Conservation (phyloP, 2,113 vertebrate species). For the Lagenorhynchus albirostris region DNA sequence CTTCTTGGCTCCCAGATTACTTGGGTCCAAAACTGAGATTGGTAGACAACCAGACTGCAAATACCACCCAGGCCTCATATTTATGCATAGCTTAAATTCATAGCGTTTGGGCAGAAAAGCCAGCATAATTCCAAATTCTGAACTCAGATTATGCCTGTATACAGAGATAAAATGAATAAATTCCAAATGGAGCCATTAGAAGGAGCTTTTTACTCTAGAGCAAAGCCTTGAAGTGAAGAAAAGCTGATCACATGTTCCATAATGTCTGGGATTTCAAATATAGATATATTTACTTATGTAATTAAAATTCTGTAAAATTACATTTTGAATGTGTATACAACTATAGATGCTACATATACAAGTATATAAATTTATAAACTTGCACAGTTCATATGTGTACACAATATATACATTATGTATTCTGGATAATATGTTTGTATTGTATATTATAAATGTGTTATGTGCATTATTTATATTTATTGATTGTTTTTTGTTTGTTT, state of each 20-base stretch:
- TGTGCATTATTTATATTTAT: neutral
- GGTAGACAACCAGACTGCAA: neutral
- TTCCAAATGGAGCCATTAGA: neutral
- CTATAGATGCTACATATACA: neutral
- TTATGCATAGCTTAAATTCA: neutral
- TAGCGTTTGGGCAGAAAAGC: neutral
- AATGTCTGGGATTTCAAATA: neutral
- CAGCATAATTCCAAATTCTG: neutral
- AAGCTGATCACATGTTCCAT: neutral
- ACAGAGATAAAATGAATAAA: neutral
- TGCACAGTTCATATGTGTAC: neutral
- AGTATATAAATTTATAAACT: neutral
- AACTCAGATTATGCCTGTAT: neutral
- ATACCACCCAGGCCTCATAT: neutral
- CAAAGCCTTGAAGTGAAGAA: neutral
- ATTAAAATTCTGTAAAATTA: slow-evolving; percentile 11
- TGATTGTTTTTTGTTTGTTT: neutral
- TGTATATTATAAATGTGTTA: neutral
- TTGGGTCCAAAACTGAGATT: neutral
- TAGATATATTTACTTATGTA: neutral
- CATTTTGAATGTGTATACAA: neutral
- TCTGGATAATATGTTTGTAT: neutral
- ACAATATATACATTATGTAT: neutral
- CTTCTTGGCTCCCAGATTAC: slow-evolving; percentile 33
- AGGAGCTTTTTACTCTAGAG: neutral